Percentiles rank a stretch among this genome's conserved stretches.
These are phyloP conservation scores for Poecile atricapillus DNA, from an alignment of 2,113 vertebrate genomes.

Conservation along the genomic window DNA sequence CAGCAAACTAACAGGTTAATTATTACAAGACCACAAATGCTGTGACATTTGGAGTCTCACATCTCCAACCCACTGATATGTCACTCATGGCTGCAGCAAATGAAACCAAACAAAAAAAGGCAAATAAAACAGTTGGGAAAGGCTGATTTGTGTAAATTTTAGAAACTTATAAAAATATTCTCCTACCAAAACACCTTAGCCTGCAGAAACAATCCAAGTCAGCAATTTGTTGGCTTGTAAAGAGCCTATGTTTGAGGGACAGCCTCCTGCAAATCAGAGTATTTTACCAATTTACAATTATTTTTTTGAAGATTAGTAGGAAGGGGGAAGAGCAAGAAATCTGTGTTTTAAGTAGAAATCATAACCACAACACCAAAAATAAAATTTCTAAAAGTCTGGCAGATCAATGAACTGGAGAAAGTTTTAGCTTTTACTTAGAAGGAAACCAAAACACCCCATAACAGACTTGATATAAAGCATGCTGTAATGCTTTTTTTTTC, in stretches of 20 bases:
- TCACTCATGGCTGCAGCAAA: not conserved
- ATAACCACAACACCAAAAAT: not conserved
- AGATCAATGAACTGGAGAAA: not conserved
- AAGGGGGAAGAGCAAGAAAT: rapidly evolving
- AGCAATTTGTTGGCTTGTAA: not conserved
- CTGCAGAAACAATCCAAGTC: not conserved
- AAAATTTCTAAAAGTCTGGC: not conserved
- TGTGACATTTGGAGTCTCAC: not conserved
- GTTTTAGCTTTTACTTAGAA: not conserved
- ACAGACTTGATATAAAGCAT: not conserved
- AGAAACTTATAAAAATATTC: not conserved
- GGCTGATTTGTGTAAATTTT: not conserved
- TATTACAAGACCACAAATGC: not conserved
- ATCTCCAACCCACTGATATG: not conserved
- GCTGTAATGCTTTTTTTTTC: not conserved
- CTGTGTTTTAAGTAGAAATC: not conserved
- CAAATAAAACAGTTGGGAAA: not conserved
- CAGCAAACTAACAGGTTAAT: not conserved
- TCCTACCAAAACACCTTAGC: not conserved
- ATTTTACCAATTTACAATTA: not conserved
- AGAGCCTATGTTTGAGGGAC: not conserved
- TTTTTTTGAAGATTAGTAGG: not conserved
- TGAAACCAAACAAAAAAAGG: not conserved
- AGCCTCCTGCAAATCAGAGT: not conserved
- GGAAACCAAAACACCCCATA: not conserved